These are phyloP conservation scores for Deilephila elpenor DNA, from an alignment of 2,888 invertebrate genomes.

Conservation along the genomic window DNA sequence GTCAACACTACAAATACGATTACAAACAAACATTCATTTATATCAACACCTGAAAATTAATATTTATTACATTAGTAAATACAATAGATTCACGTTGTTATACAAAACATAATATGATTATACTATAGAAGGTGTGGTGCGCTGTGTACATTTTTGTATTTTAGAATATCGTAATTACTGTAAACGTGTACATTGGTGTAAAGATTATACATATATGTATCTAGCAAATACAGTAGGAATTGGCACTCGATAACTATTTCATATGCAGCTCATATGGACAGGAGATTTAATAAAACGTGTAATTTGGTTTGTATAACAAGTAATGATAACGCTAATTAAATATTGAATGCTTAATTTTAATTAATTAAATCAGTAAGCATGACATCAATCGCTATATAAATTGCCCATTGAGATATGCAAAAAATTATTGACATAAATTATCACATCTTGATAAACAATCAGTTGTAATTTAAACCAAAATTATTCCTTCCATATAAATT, in stretches of 20 bases:
- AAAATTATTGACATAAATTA: slow-evolving; percentile 35
- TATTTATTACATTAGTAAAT: slow-evolving; percentile 15
- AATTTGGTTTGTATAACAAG: slow-evolving; percentile 2
- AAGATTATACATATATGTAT: slow-evolving; percentile 9
- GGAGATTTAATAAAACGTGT: not conserved
- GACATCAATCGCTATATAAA: slow-evolving; percentile 1
- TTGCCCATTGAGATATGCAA: slow-evolving; percentile 35
- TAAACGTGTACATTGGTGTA: slow-evolving; percentile 10
- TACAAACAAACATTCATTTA: slow-evolving; percentile 31
- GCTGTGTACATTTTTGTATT: slow-evolving; percentile 6
- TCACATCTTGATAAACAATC: slow-evolving; percentile 20
- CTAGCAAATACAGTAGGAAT: slow-evolving; percentile 28
- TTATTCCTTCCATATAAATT: slow-evolving; percentile 48
- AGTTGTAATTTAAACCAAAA: slow-evolving; percentile 26
- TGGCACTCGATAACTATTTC: slow-evolving; percentile 28
- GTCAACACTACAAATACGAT: slow-evolving; percentile 1
- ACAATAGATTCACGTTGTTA: slow-evolving; percentile 5
- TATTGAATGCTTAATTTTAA: slow-evolving; percentile 8
- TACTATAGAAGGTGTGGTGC: slow-evolving; percentile 8
- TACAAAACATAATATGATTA: not conserved
- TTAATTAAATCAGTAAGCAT: slow-evolving; percentile 3
- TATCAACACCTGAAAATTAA: slow-evolving; percentile 21
- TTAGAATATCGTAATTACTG: slow-evolving; percentile 9
- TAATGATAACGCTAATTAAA: not conserved
- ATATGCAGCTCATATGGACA: slow-evolving; percentile 18